phyloP scores from a whole-genome alignment of 2,888 invertebrate genomes.

The Hypena proboscidalis region DNA sequence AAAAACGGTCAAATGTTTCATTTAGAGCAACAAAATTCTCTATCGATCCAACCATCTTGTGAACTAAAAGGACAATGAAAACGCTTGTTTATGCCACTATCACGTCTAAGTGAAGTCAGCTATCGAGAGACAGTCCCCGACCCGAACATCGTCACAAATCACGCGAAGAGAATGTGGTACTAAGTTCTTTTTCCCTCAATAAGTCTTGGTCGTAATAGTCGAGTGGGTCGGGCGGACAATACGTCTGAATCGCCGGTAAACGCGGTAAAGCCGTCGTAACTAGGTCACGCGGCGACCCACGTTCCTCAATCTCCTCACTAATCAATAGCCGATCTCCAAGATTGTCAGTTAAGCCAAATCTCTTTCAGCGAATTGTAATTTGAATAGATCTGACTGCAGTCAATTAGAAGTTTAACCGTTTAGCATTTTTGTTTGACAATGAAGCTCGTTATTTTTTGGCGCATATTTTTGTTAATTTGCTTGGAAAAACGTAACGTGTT shows the following conservation, averaged over 20 bases:
- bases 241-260: slow-evolving; percentile 31
- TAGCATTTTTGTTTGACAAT: slow-evolving; percentile 21
- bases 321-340: slow-evolving; percentile 41
- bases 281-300: slow-evolving; percentile 46
- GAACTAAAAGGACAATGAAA: slow-evolving; percentile 16
- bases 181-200: slow-evolving; percentile 20
- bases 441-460: slow-evolving; percentile 5
- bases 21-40: slow-evolving; percentile 19
- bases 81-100: slow-evolving; percentile 11
- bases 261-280: slow-evolving; percentile 32
- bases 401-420: slow-evolving; percentile 39
- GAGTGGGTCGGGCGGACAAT: slow-evolving; percentile 33
- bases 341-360: slow-evolving; percentile 26
- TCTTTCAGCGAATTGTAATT: slow-evolving; percentile 27
- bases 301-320: slow-evolving; percentile 38
- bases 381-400: slow-evolving; percentile 26
- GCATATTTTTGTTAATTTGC: slow-evolving; percentile 6
- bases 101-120: slow-evolving; percentile 20
- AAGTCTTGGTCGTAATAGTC: slow-evolving; percentile 22
- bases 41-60: slow-evolving; percentile 11
- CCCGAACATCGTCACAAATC: slow-evolving; percentile 22
- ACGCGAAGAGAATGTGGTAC: slow-evolving; percentile 15
- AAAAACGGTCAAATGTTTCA: slow-evolving; percentile 8
- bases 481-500: neutral
- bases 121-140: slow-evolving; percentile 18